These are phyloP conservation scores for Clamator glandarius DNA, from an alignment of 2,797 vertebrate species.

Conservation along the genomic window DNA sequence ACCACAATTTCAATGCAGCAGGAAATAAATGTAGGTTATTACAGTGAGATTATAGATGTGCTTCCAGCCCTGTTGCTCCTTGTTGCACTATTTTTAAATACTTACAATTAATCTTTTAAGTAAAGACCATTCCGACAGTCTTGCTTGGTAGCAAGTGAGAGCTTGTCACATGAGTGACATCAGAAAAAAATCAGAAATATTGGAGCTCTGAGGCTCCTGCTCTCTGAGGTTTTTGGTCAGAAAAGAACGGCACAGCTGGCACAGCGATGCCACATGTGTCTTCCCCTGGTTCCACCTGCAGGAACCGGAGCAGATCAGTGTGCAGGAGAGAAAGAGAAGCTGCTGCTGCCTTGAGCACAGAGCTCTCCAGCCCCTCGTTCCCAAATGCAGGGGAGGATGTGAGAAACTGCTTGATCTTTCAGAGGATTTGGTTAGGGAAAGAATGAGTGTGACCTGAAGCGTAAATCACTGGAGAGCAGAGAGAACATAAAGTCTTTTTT, in stretches of 20 bases:
- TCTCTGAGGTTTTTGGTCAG: not conserved
- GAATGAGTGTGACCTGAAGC: not conserved
- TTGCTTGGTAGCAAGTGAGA: not conserved
- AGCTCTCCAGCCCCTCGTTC: not conserved
- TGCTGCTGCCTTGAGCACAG: not conserved
- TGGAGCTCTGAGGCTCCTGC: not conserved
- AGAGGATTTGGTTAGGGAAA: not conserved
- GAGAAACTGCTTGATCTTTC: not conserved
- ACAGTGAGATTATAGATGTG: not conserved
- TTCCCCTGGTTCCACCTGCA: not conserved
- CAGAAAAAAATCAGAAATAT: not conserved
- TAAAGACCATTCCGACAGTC: not conserved
- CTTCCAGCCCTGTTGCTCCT: not conserved
- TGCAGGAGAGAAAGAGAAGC: not conserved
- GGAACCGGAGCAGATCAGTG: not conserved
- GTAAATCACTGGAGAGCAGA: not conserved
- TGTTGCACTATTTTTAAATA: not conserved
- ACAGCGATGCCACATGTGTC: accelerated
- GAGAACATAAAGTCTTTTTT: not conserved
- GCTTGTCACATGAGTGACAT: not conserved
- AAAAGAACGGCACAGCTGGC: accelerated
- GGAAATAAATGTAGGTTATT: not conserved
- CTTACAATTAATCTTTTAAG: not conserved
- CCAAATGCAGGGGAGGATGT: not conserved
- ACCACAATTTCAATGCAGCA: not conserved